Evolutionary conservation across 64 coral and sea anemone genomes (phyloP).

Genomic region (Catalaphyllia jardinei): DNA sequence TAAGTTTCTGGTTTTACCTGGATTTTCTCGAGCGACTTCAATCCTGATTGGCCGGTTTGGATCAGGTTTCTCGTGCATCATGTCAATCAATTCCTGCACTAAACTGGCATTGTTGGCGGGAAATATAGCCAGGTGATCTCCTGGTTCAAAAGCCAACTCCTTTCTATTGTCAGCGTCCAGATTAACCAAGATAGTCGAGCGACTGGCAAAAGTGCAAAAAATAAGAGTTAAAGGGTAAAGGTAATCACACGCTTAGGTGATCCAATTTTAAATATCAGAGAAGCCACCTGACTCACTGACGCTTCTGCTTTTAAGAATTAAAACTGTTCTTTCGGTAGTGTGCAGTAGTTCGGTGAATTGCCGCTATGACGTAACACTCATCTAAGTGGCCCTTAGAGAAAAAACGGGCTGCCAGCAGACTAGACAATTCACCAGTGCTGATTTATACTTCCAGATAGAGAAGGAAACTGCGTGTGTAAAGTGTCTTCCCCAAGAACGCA

Average conservation of each 20-base stretch:
- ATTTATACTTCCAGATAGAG: too few relatives aligned
- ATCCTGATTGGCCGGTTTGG: slow-evolving; percentile 27
- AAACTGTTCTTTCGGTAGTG: too few relatives aligned
- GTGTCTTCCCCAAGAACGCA: too few relatives aligned
- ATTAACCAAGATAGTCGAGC: slow-evolving; percentile 21
- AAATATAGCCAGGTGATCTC: slow-evolving; percentile 68
- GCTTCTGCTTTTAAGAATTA: too few relatives aligned
- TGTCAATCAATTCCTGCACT: slow-evolving; percentile 58
- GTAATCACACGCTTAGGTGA: not conserved
- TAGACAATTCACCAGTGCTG: too few relatives aligned
- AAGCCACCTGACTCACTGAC: too few relatives aligned
- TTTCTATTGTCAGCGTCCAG: not conserved
- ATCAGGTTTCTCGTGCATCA: slow-evolving; percentile 62
- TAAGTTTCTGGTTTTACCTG: slow-evolving; percentile 4
- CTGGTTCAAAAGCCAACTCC: slow-evolving; percentile 53
- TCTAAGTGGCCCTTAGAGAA: too few relatives aligned
- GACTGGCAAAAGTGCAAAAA: not conserved
- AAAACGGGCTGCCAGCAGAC: too few relatives aligned
- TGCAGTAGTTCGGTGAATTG: too few relatives aligned
- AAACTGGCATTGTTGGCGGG: slow-evolving; percentile 55
- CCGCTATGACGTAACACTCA: too few relatives aligned
- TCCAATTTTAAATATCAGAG: not conserved
- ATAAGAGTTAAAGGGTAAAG: not conserved
- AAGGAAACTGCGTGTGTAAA: too few relatives aligned
- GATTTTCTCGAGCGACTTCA: slow-evolving; percentile 40